Base-by-base conservation (phyloP, 2,113 vertebrate species). In the Chrysochloris asiatica region DNA sequence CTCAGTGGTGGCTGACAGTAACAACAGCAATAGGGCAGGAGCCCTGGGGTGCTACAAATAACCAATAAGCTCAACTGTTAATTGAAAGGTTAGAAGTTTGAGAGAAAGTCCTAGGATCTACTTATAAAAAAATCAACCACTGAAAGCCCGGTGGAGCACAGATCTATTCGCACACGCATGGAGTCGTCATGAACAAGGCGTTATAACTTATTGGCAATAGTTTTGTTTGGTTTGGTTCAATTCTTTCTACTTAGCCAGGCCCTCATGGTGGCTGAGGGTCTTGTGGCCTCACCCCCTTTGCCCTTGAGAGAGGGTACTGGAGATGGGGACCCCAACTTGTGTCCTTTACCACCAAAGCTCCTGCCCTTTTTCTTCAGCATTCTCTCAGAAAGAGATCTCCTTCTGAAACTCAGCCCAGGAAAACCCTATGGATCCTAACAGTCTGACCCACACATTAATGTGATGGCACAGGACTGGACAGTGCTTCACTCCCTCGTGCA, bases 271-370 rank as follows among this genome's bases (percentile, higher is more conserved):
- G 43, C n/a, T 0, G 0, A 45, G 75, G 0, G 0, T 4, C 33
- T 21, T 24, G 22, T 17, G 2, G 43, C 47, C 47, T 38, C 26
- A 26, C 3, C 28, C 41, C 22, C 28, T 71, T 22, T 6, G 19
- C 71, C 48, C 33, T 72, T 11, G 10, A 2, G 10, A 61, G 33
- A 28, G 26, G 41, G 22, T 3, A 4, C 54, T 14, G 54, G 76
- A n/a, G 6, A 24, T 0, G 0, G 79, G 72, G 45, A 30, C 30
- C 7, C 4, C 19, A 17, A 0, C 9, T 2, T 3, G 0, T 8
- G 19, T n/a, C 36, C 26, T 30, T 73, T 26, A 30, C 71, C 28
- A 3, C 43, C 13, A 14, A 28, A 3, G 65, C 7, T 0, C 4
- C 24, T 2, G 41, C 2, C 47, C 2, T 0, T 5, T 6, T 2